phyloP scores from a whole-genome alignment of 2,797 vertebrate genomes.

The Gobio occitaniae region DNA sequence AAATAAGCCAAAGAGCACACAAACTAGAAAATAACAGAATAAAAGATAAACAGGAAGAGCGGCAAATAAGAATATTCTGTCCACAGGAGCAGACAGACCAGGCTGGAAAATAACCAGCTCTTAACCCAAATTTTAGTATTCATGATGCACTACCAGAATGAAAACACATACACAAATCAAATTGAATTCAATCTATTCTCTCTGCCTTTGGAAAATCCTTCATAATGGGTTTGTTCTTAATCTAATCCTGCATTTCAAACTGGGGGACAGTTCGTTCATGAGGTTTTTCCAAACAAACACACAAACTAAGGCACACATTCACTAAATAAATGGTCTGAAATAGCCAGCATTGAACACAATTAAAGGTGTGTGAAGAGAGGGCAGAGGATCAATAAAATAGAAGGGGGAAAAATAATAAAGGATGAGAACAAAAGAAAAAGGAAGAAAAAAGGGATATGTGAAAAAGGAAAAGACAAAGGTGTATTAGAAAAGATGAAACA shows the following conservation, averaged over 20 bases:
- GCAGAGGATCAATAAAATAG: neutral
- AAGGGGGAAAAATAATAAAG: neutral
- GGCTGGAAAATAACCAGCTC: constrained; percentile 32
- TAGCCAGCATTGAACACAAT: constrained; percentile 9
- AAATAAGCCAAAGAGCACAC: neutral
- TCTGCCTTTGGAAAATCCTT: constrained; percentile 38
- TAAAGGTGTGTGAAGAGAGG: neutral
- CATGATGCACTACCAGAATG: constrained; percentile 22
- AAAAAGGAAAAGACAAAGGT: neutral
- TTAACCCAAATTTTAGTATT: constrained; percentile 47
- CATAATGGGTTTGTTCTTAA: constrained; percentile 42
- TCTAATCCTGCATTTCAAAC: constrained; percentile 41
- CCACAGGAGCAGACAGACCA: constrained; percentile 17
- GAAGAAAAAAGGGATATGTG: neutral
- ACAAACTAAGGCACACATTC: neutral
- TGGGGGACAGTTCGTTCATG: neutral
- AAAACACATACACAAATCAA: constrained; percentile 32
- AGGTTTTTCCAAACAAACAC: constrained; percentile 12
- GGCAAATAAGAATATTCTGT: constrained; percentile 9
- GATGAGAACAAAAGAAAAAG: neutral
- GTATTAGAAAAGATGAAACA: neutral
- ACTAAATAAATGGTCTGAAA: neutral
- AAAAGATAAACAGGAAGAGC: neutral
- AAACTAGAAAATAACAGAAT: constrained; percentile 4
- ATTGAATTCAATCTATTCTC: constrained; percentile 36